Evolutionary conservation across 2,113 vertebrate species (phyloP), one percentile per base, ranked within the genome.

Genomic region (Oncorhynchus keta): DNA sequence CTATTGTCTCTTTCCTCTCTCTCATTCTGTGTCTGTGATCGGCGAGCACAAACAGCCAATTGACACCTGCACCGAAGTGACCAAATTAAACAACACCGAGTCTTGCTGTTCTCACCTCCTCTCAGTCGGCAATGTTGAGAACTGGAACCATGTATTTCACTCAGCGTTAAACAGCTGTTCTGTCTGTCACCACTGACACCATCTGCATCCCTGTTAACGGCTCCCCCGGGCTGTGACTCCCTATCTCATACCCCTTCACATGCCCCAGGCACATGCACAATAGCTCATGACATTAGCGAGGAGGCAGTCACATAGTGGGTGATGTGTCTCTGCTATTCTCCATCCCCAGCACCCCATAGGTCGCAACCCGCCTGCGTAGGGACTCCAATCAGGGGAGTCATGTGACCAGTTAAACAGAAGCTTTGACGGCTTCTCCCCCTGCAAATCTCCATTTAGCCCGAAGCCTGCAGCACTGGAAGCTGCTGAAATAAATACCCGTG

Each of bases 381-480:
- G 59, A 68, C 35, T 62, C 68, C 57, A 32, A 49, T 49, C 26
- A 30, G 64, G 64, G 26, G 28, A 57, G 28, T 65, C 84, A 86
- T 86, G 86, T 92, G 89, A 91, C 87, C 85, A 82, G 89, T 91
- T 89, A 83, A 79, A 88, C 80, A 84, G 86, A 84, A 81, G 83
- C 87, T 88, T 82, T 90, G 89, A 90, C 89, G 86, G 86, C 81
- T 62, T 20, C 59, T 22, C 59, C 59, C n/a, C n/a, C n/a, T 5
- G 30, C 20, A 62, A 22, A 87, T 90, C 84, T 90, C 79, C 86
- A 89, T 90, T 90, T 88, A 91, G 86, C 87, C 26, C 26, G 22
- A 59, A 22, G 28, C 64, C 83, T 59, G 80, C 79, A 85, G 87
- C 73, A 83, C 80, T 86, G 75, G 84, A 87, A 84, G 77, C 80